Evolutionary conservation across 2,888 invertebrate species (phyloP), one percentile per base, ranked within the genome.

Genomic region (Hyposoter didymator): DNA sequence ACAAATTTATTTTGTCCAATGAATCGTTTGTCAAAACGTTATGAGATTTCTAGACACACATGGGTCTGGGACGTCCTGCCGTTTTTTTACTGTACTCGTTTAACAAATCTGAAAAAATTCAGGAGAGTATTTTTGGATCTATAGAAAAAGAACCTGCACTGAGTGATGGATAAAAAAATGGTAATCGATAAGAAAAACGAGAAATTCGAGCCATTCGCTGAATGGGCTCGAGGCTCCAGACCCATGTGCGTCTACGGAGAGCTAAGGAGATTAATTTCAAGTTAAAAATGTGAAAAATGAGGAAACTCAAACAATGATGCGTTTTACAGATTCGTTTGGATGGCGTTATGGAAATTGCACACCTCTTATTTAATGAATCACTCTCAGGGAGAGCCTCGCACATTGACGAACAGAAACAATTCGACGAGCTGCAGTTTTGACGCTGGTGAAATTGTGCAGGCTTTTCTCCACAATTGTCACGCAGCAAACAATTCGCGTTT

Each of bases 301-400:
- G 7, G 79, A 43, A 67, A 12, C 12, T 43, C 1, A 3, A 35
- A 73, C 19, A n/a, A 39, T 12, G 0, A 10, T 8, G 5, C 10
- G 62, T 43, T 76, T 62, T 86, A 59, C 81, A 91, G 91, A 70
- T 88, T 91, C 32, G 70, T 86, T 35, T 91, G 90, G 91, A 52
- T 90, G 78, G 89, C 89, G 7, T 66, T 91, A 17, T 91, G 91
- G 91, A 89, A 84, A 28, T 76, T 88, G 19, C 86, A 89, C 47
- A 14, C 90, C 8, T 84, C 89, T 8, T 82, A 90, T 52, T 86
- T 84, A 39, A 72, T 49, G 14, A 78, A 73, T 28, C 39, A 59
- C 14, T 47, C 62, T 12, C 62, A 67, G 7, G 55, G 72, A 17
- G 66, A 79, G 35, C 39, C 32, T 4, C 19, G 39, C 14, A 14